Conservation (phyloP, 2,888 invertebrate genomes). For the Lithophane semibrunnea region DNA sequence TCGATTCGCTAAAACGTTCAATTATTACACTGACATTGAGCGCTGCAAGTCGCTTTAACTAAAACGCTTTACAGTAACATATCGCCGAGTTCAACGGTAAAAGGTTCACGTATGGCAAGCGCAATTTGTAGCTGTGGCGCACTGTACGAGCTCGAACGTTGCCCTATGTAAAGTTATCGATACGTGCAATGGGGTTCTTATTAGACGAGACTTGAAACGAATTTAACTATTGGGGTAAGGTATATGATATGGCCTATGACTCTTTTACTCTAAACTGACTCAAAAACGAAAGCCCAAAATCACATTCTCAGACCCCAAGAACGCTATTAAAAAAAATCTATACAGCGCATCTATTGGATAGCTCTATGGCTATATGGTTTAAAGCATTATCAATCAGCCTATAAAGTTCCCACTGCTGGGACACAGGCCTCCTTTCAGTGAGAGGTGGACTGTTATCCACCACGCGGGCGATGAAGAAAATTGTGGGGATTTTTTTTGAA, state of each 20-base stretch:
- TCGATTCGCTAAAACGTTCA: slow-evolving; percentile 22
- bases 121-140: slow-evolving; percentile 42
- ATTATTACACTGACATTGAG: slow-evolving; percentile 35
- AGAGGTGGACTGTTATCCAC: background rate
- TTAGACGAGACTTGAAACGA: background rate
- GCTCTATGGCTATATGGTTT: too few species aligned
- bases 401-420: background rate
- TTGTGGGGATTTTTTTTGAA: background rate
- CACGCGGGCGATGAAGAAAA: too few species aligned
- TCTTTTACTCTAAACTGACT: background rate
- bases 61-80: slow-evolving; percentile 36
- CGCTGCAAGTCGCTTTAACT: slow-evolving; percentile 13
- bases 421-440: background rate
- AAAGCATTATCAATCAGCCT: background rate
- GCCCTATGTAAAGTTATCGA: slow-evolving; percentile 1
- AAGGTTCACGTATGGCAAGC: slow-evolving; percentile 15
- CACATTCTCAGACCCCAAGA: background rate
- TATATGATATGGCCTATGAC: background rate
- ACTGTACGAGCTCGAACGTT: slow-evolving; percentile 21
- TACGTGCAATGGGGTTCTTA: slow-evolving; percentile 1
- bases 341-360: background rate
- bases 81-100: slow-evolving; percentile 27
- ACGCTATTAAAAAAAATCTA: background rate
- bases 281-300: background rate
- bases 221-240: background rate